A percentile compares a stretch with the other conserved stretches of the same genome.
Conservation (phyloP, 2,113 vertebrate genomes). For the Chlamydotis undulata region DNA sequence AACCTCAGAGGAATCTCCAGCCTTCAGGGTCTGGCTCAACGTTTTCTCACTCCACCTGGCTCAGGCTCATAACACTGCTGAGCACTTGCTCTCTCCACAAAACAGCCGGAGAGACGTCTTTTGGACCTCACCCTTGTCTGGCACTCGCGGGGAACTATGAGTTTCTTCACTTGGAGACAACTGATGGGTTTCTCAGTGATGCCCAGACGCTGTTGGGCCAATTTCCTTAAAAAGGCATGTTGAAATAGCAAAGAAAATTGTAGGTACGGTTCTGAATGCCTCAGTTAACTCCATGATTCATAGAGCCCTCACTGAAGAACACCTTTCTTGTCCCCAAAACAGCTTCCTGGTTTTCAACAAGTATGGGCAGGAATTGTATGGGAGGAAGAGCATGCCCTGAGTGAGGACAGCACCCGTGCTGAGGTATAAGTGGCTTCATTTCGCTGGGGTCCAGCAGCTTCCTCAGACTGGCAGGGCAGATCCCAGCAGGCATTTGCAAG, state of each 20-base stretch:
- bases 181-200: neutral
- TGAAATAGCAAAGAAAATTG: neutral
- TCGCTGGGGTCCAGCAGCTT: neutral
- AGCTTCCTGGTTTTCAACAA: neutral
- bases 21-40: neutral
- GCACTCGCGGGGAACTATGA: neutral
- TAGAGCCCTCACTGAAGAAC: neutral
- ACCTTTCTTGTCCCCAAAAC: neutral
- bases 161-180: neutral
- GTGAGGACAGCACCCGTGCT: neutral
- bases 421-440: neutral
- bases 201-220: neutral
- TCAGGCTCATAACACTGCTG: neutral
- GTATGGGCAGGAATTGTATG: neutral
- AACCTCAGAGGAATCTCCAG: constrained; percentile 13
- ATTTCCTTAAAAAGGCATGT: neutral
- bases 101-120: neutral
- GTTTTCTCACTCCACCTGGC: constrained; percentile 36
- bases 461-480: neutral
- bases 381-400: neutral
- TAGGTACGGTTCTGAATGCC: neutral
- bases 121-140: neutral
- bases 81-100: neutral
- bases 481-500: neutral
- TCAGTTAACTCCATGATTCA: neutral